A percentile compares a stretch with the other conserved stretches of the same genome.
Conservation (phyloP, 2,888 invertebrate genomes). For the Lingula anatina region DNA sequence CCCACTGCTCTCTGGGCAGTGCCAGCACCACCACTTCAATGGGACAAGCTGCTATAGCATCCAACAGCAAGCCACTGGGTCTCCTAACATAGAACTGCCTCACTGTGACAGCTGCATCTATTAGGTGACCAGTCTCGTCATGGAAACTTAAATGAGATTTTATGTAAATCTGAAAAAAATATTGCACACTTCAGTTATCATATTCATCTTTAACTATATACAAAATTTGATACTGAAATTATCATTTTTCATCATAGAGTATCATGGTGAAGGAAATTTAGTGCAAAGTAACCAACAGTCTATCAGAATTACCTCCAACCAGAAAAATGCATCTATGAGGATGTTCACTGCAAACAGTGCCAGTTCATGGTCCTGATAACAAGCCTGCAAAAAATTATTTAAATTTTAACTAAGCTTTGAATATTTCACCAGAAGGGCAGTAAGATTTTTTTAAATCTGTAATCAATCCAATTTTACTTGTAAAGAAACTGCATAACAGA, state of each 20-base stretch:
- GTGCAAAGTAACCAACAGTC: background rate
- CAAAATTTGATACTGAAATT: background rate
- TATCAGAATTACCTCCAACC: background rate
- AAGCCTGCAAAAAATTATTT: background rate
- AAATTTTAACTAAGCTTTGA: no score
- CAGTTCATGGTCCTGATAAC: background rate
- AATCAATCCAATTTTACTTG: no score
- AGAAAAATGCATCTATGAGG: background rate
- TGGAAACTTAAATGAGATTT: conserved; percentile 14
- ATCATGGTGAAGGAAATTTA: background rate
- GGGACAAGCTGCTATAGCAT: conserved; percentile 13
- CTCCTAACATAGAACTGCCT: conserved; percentile 11
- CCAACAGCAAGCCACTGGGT: conserved; percentile 11
- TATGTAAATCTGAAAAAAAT: conserved; percentile 11
- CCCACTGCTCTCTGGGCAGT: background rate
- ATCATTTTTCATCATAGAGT: background rate
- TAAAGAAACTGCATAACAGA: no score
- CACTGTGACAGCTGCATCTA: conserved; percentile 13
- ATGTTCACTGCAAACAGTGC: background rate
- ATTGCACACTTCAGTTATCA: no score
- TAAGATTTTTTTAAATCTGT: no score
- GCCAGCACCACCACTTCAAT: conserved; percentile 10
- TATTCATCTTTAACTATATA: background rate
- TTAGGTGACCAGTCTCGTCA: conserved; percentile 9
- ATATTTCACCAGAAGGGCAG: no score